These are phyloP conservation scores for Abrostola tripartita DNA, from an alignment of 2,888 invertebrate genomes.

Conservation along the genomic window DNA sequence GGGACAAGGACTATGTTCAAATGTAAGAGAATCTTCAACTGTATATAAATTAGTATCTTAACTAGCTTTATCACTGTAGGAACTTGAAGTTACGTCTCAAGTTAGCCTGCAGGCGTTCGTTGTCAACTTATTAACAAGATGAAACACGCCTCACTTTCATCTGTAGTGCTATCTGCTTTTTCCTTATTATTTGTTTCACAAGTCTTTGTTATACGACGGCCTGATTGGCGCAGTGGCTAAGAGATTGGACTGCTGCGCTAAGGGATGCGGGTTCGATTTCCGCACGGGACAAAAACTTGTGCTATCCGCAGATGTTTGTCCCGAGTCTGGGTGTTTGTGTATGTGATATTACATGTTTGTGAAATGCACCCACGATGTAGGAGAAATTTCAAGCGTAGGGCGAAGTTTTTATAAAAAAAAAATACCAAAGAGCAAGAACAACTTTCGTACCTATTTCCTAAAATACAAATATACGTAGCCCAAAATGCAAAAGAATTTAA, in stretches of 20 bases:
- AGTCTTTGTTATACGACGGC: too few relatives aligned
- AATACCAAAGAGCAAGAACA: background rate
- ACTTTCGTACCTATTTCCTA: background rate
- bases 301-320: too few relatives aligned
- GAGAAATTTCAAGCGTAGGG: too few relatives aligned
- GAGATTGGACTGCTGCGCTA: too few relatives aligned
- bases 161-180: background rate
- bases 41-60: slow-evolving; percentile 3
- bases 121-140: slow-evolving; percentile 3
- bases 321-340: too few relatives aligned
- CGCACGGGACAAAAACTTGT: too few relatives aligned
- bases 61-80: background rate
- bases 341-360: too few relatives aligned
- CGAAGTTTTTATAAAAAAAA: too few relatives aligned
- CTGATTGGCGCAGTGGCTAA: too few relatives aligned
- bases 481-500: background rate
- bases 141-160: background rate
- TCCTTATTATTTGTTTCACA: background rate
- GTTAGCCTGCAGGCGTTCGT: background rate
- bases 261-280: too few relatives aligned
- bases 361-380: too few relatives aligned
- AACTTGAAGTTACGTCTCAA: background rate
- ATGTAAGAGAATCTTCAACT: slow-evolving; percentile 9
- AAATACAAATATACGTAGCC: background rate
- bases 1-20: background rate